Base-by-base conservation (phyloP, 2,888 invertebrate species). In the Leuctra nigra region DNA sequence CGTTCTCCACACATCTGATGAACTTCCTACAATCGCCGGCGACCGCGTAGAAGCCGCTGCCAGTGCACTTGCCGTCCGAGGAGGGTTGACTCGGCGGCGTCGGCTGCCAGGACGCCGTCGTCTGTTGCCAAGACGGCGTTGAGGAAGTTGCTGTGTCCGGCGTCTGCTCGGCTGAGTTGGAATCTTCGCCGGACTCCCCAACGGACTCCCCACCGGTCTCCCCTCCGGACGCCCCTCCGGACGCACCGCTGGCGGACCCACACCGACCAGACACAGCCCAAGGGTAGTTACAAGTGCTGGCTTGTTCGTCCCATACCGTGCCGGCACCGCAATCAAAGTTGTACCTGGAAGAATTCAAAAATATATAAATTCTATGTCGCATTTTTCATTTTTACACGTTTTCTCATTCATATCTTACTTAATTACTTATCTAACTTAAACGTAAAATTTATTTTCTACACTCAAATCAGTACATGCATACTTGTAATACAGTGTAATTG, bases 291-390 rank as follows among this genome's bases (percentile, higher is more conserved):
- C 82, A 86, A 1, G 79, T 77, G 65, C 79, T 76, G 54, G 78
- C 71, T n/a, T 75, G 74, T 65, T 79, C 77, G 64, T 84, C 83
- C 84, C 85, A 86, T n/a, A 78, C 78, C 1, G 86, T 86, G 33
- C 82, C 84, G 57, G 78, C 76, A 0, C 80, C 80, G 64, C 86
- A 86, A 53, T 73, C 70, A 64, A 83, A 84, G 50, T 82, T 80
- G 64, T 77, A 77, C 63, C 73, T n/a, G n/a, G n/a, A n/a, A n/a
- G n/a, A n/a, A n/a, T n/a, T n/a, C n/a, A n/a, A n/a, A n/a, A n/a
- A n/a, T n/a, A n/a, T n/a, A n/a, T n/a, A n/a, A n/a, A n/a, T n/a
- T n/a, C n/a, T n/a, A n/a, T n/a, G n/a, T n/a, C n/a, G n/a, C n/a
- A n/a, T n/a, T n/a, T n/a, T n/a, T n/a, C n/a, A n/a, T n/a, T n/a